Evolutionary conservation across 2,113 vertebrate species (phyloP).

Genomic region (Hydropotes inermis): DNA sequence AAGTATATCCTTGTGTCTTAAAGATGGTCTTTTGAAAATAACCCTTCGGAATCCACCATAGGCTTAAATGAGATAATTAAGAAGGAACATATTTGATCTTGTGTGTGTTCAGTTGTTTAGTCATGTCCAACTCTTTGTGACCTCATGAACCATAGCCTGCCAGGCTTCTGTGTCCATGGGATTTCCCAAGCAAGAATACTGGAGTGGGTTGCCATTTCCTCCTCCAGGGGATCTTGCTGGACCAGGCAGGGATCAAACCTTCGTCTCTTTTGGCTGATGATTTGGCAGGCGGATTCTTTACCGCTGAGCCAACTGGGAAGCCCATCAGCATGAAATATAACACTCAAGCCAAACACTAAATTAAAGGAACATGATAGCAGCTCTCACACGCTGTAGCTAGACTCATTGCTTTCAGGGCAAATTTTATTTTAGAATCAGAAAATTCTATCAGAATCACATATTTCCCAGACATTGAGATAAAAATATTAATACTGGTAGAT

Average conservation of each 20-base stretch:
- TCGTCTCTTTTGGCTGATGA: background rate
- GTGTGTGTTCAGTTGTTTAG: background rate
- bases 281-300: background rate
- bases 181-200: background rate
- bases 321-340: background rate
- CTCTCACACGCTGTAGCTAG: background rate
- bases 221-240: background rate
- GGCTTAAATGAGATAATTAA: background rate
- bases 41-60: background rate
- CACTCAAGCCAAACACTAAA: background rate
- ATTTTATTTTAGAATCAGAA: background rate
- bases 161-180: background rate
- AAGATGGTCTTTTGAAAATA: slow-evolving; percentile 6
- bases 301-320: background rate
- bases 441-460: background rate
- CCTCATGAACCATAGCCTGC: background rate
- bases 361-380: background rate
- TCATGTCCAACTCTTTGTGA: background rate
- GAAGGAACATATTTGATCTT: background rate
- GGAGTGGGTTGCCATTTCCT: background rate
- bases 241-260: background rate
- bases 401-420: background rate
- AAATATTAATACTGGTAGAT: background rate
- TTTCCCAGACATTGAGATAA: background rate
- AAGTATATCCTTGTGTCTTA: background rate